Percentiles rank a stretch among this genome's conserved stretches.
phyloP scores from a whole-genome alignment of 2,797 vertebrate species.

The Tokudaia tokunoshimensis region DNA sequence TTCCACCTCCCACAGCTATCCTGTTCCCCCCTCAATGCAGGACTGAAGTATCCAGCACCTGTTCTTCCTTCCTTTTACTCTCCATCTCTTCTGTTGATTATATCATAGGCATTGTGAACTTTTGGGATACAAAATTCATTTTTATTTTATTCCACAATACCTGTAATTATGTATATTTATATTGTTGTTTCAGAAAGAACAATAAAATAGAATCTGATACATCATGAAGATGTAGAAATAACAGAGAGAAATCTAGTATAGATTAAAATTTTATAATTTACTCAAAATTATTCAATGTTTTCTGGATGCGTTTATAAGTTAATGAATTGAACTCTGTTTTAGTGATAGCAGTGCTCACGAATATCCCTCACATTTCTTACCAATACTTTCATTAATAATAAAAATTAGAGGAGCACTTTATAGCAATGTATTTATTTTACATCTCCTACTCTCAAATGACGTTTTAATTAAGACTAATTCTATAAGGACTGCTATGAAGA shows the following conservation, averaged over 20 bases:
- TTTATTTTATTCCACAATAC: background rate
- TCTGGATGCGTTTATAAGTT: background rate
- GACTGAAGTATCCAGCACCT: too few relatives aligned
- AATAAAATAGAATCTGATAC: background rate
- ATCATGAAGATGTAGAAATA: background rate
- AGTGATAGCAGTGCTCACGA: background rate
- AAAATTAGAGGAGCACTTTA: background rate
- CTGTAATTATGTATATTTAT: constrained; percentile 22
- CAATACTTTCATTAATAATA: background rate
- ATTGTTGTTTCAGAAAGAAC: constrained; percentile 8
- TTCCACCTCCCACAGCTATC: too few relatives aligned
- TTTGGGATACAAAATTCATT: background rate
- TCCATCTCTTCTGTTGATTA: too few relatives aligned
- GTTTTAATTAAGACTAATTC: constrained; percentile 45
- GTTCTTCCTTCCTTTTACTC: too few relatives aligned
- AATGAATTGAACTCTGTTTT: background rate
- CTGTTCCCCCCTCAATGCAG: too few relatives aligned
- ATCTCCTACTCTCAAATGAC: background rate
- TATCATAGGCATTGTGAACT: too few relatives aligned
- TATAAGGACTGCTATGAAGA: background rate
- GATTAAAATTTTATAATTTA: background rate
- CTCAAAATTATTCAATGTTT: constrained; percentile 29
- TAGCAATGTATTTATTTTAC: background rate
- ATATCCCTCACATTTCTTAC: background rate
- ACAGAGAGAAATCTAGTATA: background rate